Conservation (phyloP, 2,888 invertebrate genomes). For the Mesoligia furuncula region DNA sequence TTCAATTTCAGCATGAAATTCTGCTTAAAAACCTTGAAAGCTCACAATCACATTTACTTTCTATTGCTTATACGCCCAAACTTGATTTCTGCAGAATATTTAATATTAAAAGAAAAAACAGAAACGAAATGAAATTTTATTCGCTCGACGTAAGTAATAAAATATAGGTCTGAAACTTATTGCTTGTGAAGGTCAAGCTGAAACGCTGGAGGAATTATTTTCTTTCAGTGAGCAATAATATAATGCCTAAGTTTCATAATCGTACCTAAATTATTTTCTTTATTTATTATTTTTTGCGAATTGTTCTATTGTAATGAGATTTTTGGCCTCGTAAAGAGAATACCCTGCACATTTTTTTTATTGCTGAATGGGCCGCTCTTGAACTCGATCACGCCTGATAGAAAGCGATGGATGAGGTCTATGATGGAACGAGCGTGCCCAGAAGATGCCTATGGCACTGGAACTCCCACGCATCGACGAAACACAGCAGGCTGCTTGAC, state of each 20-base stretch:
- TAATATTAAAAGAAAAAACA: constrained; percentile 16
- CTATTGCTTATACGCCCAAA: not conserved
- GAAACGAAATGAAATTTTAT: constrained; percentile 39
- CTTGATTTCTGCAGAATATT: not conserved
- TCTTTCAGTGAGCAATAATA: constrained; percentile 38
- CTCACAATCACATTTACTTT: not conserved
- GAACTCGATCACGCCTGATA: too few species aligned
- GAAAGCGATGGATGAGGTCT: too few species aligned
- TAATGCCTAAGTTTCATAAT: constrained; percentile 37
- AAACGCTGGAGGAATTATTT: constrained; percentile 38
- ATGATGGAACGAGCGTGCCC: too few species aligned
- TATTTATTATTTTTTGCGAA: constrained; percentile 43
- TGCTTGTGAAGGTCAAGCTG: constrained; percentile 55
- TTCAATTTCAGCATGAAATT: not conserved
- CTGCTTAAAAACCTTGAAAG: not conserved
- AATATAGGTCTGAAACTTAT: constrained; percentile 46
- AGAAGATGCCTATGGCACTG: too few species aligned
- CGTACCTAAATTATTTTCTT: constrained; percentile 37
- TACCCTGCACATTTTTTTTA: not conserved
- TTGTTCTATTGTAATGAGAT: constrained; percentile 20
- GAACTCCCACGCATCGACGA: too few species aligned
- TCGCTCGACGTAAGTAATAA: constrained; percentile 36
- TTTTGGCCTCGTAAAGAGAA: not conserved
- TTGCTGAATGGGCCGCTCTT: too few species aligned
- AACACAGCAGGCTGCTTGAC: too few species aligned